Base-by-base conservation (phyloP, 2,113 vertebrate genomes). In the Trinectes maculatus region DNA sequence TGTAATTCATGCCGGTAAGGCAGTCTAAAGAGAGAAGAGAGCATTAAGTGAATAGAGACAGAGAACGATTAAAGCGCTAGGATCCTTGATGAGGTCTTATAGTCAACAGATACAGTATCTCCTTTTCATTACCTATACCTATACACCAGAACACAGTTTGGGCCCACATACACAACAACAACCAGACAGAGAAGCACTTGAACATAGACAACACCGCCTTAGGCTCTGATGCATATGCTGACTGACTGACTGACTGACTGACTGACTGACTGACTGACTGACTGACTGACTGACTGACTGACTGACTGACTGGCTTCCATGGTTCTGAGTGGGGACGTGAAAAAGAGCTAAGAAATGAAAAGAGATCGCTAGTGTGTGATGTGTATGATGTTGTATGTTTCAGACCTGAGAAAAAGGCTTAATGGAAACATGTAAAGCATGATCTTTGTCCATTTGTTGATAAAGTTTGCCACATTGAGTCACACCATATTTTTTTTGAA, bases 141-240 rank as follows among this genome's bases (percentile, higher is more conserved):
- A 86, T 90, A 89, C 87, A 90, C 79, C 65, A 88, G 83, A 86
- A 91, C 79, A 90, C 81, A 85, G 82, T 89, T 90, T 85, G 90
- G 86, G 88, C 85, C 76, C 90, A 92, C 83, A 74, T 82, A 88
- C 89, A 92, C 90, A 70, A 87, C 82, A 91, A 90, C 90, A 89
- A 85, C 89, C 61, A 64, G 87, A 87, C 88, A 89, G 86, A 90
- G 88, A 88, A 87, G 87, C 91, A 92, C 89, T 89, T 88, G 69
- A 87, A 90, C 74, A 80, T 10, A 80, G 78, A 87, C 79, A 42
- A 89, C 66, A 85, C 69, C 80, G 74, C 85, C 87, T 86, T 55
- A 79, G 87, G 81, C 74, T 86, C 78, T 43, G 64, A 81, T 54
- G 60, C 85, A 85, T 64, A 76, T 26, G 75, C 85, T 86, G 85